Conservation (phyloP, 2,888 invertebrate species). For the Meiosimyza decipiens region DNA sequence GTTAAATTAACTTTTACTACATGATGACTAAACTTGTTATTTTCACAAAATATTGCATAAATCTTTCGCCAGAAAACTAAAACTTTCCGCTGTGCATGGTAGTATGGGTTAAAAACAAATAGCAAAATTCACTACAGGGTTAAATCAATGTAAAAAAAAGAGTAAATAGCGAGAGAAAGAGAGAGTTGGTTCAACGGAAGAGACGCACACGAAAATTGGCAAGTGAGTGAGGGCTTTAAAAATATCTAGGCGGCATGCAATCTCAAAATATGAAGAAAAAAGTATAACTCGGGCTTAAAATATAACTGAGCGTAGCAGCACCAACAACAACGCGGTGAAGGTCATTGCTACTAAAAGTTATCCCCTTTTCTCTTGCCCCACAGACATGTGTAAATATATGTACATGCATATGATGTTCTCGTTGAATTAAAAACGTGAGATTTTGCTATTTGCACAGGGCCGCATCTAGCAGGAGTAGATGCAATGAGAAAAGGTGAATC, state of each 20-base stretch:
- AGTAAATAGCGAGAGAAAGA: background rate
- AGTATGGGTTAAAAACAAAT: slow-evolving; percentile 17
- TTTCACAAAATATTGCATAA: too few species aligned
- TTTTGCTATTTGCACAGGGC: too few species aligned
- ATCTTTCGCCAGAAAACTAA: too few species aligned
- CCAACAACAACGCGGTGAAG: slow-evolving; percentile 66
- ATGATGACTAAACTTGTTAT: too few species aligned
- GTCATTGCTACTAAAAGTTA: slow-evolving; percentile 68
- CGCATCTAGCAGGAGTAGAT: too few species aligned
- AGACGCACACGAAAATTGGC: background rate
- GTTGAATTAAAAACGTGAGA: too few species aligned
- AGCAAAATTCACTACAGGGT: slow-evolving; percentile 16
- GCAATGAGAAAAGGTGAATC: too few species aligned
- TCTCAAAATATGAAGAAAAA: background rate
- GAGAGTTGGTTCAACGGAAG: background rate
- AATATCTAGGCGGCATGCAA: background rate
- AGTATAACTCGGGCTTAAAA: background rate
- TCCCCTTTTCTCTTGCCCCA: slow-evolving; percentile 60
- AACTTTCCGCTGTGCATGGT: too few species aligned
- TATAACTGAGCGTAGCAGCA: slow-evolving; percentile 18
- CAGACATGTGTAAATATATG: background rate
- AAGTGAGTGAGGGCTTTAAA: background rate
- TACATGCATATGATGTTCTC: too few species aligned
- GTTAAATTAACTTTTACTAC: too few species aligned
- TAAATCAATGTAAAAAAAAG: background rate